These are phyloP conservation scores for Xylocampa areola DNA, from an alignment of 2,888 invertebrate genomes.

Conservation along the genomic window DNA sequence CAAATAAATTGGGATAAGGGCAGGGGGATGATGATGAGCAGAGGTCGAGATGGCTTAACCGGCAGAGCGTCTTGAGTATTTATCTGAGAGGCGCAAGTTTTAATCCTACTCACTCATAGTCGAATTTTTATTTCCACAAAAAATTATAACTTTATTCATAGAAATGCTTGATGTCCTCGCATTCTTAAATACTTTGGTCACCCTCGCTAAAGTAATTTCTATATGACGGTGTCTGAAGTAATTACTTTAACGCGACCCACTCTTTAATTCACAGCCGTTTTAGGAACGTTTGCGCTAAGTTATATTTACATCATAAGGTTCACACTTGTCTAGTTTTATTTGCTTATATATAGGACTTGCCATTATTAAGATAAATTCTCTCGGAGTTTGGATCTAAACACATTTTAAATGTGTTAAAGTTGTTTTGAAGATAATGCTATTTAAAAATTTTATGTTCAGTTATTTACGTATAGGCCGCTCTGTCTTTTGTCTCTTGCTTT, in stretches of 20 bases:
- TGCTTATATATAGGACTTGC: constrained; percentile 13
- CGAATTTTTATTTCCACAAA: constrained; percentile 3
- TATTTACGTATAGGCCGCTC: no score
- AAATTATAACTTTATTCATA: background rate
- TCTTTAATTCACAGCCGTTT: constrained; percentile 67
- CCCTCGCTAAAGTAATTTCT: constrained; percentile 67
- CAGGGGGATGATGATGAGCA: no score
- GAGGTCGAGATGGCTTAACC: no score
- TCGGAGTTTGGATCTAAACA: background rate
- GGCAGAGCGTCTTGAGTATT: no score
- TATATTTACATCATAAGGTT: constrained; percentile 57
- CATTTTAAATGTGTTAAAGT: no score
- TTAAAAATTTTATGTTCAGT: no score
- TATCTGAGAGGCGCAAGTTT: no score
- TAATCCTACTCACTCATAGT: no score
- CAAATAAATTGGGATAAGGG: no score
- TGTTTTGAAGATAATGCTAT: no score
- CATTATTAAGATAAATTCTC: constrained; percentile 5
- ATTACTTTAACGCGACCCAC: constrained; percentile 67
- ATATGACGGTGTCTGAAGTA: constrained; percentile 68
- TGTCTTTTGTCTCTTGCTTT: no score
- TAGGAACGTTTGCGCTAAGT: constrained; percentile 60
- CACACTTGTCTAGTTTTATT: constrained; percentile 56
- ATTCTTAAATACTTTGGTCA: constrained; percentile 43
- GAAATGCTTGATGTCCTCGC: background rate